Evolutionary conservation across 2,113 vertebrate species (phyloP).

Genomic region (Polyodon spathula): DNA sequence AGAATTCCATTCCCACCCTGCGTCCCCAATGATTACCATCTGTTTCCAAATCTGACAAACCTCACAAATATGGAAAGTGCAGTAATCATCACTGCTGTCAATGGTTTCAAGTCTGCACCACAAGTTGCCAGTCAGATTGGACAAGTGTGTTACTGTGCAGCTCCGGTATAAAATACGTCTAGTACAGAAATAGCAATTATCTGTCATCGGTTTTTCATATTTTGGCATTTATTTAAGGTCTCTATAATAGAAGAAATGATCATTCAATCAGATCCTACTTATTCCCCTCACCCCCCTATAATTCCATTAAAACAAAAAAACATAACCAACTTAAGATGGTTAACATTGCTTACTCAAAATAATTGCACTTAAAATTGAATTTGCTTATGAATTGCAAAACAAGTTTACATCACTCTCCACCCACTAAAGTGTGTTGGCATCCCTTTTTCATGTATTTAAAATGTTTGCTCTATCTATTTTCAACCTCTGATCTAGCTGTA

Average conservation of each 20-base stretch:
- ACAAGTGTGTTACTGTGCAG: no score
- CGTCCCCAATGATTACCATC: neutral
- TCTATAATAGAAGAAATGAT: no score
- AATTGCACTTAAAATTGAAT: constrained; percentile 15
- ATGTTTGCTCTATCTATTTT: neutral
- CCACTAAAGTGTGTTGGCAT: constrained; percentile 27
- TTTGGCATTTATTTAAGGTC: no score
- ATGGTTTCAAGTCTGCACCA: neutral
- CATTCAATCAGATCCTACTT: no score
- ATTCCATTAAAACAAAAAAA: constrained; percentile 28
- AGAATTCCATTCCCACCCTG: neutral
- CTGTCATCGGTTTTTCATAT: no score
- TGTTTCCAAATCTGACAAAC: neutral
- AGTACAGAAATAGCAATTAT: no score
- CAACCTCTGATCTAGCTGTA: neutral
- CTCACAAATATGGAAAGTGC: neutral
- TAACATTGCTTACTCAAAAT: constrained; percentile 24
- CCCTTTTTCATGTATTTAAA: constrained; percentile 4
- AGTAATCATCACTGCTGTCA: neutral
- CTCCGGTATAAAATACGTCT: no score
- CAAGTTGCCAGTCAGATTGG: no score
- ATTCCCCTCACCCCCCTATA: constrained; percentile 4
- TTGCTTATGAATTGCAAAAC: constrained; percentile 31
- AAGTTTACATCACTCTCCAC: constrained; percentile 20
- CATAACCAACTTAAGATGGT: constrained; percentile 16